Conservation (phyloP, 2,888 invertebrate species). For the Acheta domesticus region DNA sequence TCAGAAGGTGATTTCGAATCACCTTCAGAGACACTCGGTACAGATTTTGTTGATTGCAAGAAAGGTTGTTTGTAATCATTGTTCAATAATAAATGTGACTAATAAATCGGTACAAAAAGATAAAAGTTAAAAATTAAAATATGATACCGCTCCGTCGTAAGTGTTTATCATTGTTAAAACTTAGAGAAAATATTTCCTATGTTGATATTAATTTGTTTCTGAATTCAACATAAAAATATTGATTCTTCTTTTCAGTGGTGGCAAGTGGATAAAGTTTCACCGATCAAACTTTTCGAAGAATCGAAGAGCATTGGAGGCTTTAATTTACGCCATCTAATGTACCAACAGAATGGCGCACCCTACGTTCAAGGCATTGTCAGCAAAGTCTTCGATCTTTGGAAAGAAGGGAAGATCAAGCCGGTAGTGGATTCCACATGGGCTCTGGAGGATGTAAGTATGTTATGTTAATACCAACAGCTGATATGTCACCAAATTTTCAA, state of each 20-base stretch:
- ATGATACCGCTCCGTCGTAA: too few species aligned
- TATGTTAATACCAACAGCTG: not conserved
- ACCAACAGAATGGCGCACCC: conserved; percentile 69
- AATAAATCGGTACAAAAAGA: too few species aligned
- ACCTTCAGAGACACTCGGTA: too few species aligned
- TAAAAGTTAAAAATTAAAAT: too few species aligned
- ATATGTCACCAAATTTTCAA: not conserved
- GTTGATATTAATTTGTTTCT: not conserved
- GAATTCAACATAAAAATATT: conserved; percentile 18
- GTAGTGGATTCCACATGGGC: conserved; percentile 83
- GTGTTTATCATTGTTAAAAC: too few species aligned
- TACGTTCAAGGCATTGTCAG: conserved; percentile 69
- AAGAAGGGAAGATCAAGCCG: conserved; percentile 74
- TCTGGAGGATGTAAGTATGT: conserved; percentile 71
- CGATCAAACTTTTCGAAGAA: conserved; percentile 83
- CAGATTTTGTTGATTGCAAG: too few species aligned
- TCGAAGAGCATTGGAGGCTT: conserved; percentile 80
- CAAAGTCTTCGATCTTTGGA: conserved; percentile 71
- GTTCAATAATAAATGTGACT: too few species aligned
- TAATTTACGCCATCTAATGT: conserved; percentile 78
- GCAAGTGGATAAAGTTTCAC: conserved; percentile 88
- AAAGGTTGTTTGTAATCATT: too few species aligned
- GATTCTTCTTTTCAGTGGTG: conserved; percentile 63
- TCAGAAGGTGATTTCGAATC: too few species aligned
- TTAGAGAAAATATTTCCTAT: too few species aligned